Evolutionary conservation across 2,888 invertebrate species (phyloP).

Genomic region (Adelognathus sp.): DNA sequence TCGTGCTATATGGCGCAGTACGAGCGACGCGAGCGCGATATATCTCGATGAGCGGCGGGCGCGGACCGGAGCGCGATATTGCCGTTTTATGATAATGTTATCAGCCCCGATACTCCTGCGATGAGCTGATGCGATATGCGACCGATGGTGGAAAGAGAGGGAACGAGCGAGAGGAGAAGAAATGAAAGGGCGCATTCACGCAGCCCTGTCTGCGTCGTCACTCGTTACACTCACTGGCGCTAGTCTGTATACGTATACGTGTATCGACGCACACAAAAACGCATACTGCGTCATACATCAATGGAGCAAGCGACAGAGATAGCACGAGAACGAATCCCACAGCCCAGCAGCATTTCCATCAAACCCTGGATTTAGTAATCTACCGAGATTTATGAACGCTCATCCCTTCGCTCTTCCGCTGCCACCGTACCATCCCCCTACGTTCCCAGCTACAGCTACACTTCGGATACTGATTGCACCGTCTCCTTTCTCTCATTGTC

Average conservation of each 20-base stretch:
- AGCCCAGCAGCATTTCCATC: slow-evolving; percentile 74
- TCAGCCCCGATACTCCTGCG: slow-evolving; percentile 79
- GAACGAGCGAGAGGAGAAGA: slow-evolving; percentile 43
- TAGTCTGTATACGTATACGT: slow-evolving; percentile 23
- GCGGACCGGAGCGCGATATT: slow-evolving; percentile 74
- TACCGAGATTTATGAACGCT: slow-evolving; percentile 80
- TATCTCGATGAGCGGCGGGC: slow-evolving; percentile 7
- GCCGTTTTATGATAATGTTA: slow-evolving; percentile 82
- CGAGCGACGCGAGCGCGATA: slow-evolving; percentile 34
- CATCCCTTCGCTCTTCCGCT: slow-evolving; percentile 71
- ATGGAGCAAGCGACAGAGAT: slow-evolving; percentile 16
- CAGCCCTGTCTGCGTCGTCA: slow-evolving; percentile 51
- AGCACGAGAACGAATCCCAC: slow-evolving; percentile 19
- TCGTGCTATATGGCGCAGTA: slow-evolving; percentile 3
- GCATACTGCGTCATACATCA: slow-evolving; percentile 28
- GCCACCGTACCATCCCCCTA: slow-evolving; percentile 61
- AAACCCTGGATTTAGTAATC: slow-evolving; percentile 81
- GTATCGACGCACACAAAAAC: slow-evolving; percentile 45
- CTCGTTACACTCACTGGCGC: background rate
- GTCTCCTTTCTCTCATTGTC: slow-evolving; percentile 25
- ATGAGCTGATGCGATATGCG: slow-evolving; percentile 78
- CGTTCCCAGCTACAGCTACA: slow-evolving; percentile 53
- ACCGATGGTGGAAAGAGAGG: too few relatives aligned
- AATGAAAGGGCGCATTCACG: slow-evolving; percentile 49
- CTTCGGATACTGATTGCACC: slow-evolving; percentile 51